Percentiles rank a stretch among this genome's conserved stretches.
Evolutionary conservation across 2,888 invertebrate genomes (phyloP).

Genomic region (Gymnoscelis rufifasciata): DNA sequence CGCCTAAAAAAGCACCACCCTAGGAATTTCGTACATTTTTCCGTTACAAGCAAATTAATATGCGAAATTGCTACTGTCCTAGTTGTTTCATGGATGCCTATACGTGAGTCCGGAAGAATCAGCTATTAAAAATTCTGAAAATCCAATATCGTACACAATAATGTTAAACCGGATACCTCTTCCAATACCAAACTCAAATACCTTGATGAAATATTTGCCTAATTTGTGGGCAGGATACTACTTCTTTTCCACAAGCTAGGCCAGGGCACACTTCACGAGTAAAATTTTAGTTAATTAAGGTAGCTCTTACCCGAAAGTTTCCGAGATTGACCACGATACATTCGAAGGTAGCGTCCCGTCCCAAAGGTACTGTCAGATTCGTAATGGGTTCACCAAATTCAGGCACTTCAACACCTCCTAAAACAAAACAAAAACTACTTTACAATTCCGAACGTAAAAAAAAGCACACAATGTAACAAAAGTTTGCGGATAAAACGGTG

Average conservation of each 20-base stretch:
- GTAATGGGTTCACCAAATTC: slow-evolving; percentile 91
- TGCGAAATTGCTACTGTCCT: slow-evolving; percentile 4
- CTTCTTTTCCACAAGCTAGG: too few relatives aligned
- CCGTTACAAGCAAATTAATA: slow-evolving; percentile 9
- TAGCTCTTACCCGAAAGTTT: slow-evolving; percentile 88
- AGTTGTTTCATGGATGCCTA: slow-evolving; percentile 5
- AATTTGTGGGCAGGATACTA: too few relatives aligned
- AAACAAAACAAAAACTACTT: slow-evolving; percentile 14
- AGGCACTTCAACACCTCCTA: slow-evolving; percentile 85
- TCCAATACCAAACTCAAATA: too few relatives aligned
- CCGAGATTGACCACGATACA: slow-evolving; percentile 93
- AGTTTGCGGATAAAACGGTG: background rate
- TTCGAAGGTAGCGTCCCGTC: slow-evolving; percentile 92
- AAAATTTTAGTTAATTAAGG: background rate
- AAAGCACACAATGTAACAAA: background rate
- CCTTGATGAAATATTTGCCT: too few relatives aligned
- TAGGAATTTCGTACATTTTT: slow-evolving; percentile 5
- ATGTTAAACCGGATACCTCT: too few relatives aligned
- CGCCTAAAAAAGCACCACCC: background rate
- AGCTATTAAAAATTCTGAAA: slow-evolving; percentile 15
- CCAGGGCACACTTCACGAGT: too few relatives aligned
- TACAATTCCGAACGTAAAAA: background rate
- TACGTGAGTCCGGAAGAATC: slow-evolving; percentile 3
- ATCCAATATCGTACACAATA: background rate
- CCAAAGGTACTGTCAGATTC: slow-evolving; percentile 90